Conservation (phyloP, 1,140 invertebrate species). For the Drosophila jambulina region DNA sequence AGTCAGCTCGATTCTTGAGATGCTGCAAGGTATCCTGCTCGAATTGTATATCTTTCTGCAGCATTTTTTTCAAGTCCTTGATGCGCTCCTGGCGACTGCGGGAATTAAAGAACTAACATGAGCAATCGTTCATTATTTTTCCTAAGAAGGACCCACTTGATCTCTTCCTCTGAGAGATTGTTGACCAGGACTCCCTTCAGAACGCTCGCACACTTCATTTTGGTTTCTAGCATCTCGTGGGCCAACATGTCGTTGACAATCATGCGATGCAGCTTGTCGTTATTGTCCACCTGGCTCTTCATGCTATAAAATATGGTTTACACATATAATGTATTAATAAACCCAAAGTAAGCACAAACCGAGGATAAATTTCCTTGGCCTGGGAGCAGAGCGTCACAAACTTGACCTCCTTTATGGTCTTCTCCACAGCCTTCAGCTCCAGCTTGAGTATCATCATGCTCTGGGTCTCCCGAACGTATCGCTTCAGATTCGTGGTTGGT, state of each 20-base stretch:
- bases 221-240: constrained; percentile 66
- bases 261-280: constrained; percentile 71
- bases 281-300: constrained; percentile 80
- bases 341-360: constrained; percentile 28
- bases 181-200: constrained; percentile 69
- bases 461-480: constrained; percentile 76
- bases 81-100: constrained; percentile 67
- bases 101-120: too few relatives aligned
- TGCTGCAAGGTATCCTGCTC: constrained; percentile 48
- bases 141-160: constrained; percentile 46
- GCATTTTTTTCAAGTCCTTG: constrained; percentile 51
- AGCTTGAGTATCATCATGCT: constrained; percentile 75
- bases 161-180: constrained; percentile 77
- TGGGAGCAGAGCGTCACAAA: constrained; percentile 73
- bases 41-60: constrained; percentile 35
- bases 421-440: constrained; percentile 70
- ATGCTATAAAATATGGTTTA: constrained; percentile 51
- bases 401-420: constrained; percentile 75
- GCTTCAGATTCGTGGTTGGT: constrained; percentile 47
- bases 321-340: background rate
- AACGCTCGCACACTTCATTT: constrained; percentile 75
- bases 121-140: too few relatives aligned
- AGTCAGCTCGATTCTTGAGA: constrained; percentile 73
- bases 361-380: constrained; percentile 77
- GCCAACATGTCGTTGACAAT: constrained; percentile 71